These are phyloP conservation scores for Ciconia stormi DNA, from an alignment of 2,113 vertebrate genomes.

Conservation along the genomic window DNA sequence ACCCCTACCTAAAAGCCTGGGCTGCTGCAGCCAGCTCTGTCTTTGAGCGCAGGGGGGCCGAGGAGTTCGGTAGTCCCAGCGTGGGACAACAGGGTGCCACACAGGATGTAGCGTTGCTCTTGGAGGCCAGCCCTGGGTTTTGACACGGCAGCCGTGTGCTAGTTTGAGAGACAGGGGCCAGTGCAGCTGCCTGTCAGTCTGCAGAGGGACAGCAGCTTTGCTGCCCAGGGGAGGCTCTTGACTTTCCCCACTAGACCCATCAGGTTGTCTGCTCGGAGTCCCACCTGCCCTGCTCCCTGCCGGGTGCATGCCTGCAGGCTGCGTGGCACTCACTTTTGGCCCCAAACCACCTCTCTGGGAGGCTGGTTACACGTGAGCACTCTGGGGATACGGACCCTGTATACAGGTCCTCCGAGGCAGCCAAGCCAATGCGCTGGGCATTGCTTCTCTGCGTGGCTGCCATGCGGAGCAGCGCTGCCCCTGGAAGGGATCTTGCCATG, in stretches of 20 bases:
- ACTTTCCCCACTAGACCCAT: not conserved
- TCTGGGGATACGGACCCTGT: accelerated
- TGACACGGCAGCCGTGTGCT: accelerated
- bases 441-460: accelerated
- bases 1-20: not conserved
- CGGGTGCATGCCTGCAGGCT: not conserved
- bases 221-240: not conserved
- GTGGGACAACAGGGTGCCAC: not conserved
- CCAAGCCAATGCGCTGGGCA: accelerated
- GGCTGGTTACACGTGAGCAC: not conserved
- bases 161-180: accelerated
- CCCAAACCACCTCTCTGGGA: accelerated
- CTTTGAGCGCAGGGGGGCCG: accelerated
- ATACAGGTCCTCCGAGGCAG: not conserved
- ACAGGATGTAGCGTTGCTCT: not conserved
- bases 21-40: not conserved
- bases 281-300: accelerated
- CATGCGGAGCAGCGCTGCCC: accelerated
- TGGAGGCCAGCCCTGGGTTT: not conserved
- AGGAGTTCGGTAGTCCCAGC: not conserved
- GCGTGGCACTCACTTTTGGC: not conserved
- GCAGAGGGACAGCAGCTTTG: not conserved
- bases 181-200: not conserved
- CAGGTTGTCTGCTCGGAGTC: not conserved
- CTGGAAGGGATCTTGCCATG: not conserved